Percentiles rank a stretch among this genome's conserved stretches.
phyloP scores from a whole-genome alignment of 2,888 invertebrate genomes.

The Linnaemya vulpina region DNA sequence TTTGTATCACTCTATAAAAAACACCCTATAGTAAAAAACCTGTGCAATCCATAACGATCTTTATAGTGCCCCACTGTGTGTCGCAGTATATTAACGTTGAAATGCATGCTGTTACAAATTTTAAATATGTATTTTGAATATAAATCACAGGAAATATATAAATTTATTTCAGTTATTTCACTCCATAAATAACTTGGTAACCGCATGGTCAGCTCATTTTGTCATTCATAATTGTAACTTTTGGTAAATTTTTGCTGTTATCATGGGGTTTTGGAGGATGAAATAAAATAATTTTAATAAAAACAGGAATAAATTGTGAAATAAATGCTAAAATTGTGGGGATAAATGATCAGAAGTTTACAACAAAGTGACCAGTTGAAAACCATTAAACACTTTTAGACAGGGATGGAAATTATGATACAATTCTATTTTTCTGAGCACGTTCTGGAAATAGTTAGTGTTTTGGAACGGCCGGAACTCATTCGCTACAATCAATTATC shows the following conservation, averaged over 20 bases:
- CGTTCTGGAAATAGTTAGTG: too few species aligned
- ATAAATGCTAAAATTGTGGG: not conserved
- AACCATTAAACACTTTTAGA: too few species aligned
- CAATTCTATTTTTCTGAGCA: too few species aligned
- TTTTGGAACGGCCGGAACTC: too few species aligned
- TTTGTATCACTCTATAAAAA: too few species aligned
- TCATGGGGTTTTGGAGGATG: not conserved
- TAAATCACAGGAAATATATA: constrained; percentile 24
- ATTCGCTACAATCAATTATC: too few species aligned
- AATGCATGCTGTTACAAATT: not conserved
- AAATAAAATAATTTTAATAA: not conserved
- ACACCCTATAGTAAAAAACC: too few species aligned
- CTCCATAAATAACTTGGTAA: constrained; percentile 36
- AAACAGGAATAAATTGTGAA: not conserved
- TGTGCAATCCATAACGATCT: too few species aligned
- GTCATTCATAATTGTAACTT: constrained; percentile 67
- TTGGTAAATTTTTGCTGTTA: constrained; percentile 51
- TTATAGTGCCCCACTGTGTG: not conserved
- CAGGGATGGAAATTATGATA: too few species aligned
- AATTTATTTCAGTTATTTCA: constrained; percentile 33
- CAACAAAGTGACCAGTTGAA: too few species aligned
- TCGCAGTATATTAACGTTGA: not conserved
- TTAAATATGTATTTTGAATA: not conserved
- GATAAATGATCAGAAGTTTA: too few species aligned
- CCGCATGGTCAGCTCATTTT: constrained; percentile 56